Percentiles rank a stretch among this genome's conserved stretches.
phyloP scores from a whole-genome alignment of 2,797 vertebrate genomes.

The Cynopterus sphinx region DNA sequence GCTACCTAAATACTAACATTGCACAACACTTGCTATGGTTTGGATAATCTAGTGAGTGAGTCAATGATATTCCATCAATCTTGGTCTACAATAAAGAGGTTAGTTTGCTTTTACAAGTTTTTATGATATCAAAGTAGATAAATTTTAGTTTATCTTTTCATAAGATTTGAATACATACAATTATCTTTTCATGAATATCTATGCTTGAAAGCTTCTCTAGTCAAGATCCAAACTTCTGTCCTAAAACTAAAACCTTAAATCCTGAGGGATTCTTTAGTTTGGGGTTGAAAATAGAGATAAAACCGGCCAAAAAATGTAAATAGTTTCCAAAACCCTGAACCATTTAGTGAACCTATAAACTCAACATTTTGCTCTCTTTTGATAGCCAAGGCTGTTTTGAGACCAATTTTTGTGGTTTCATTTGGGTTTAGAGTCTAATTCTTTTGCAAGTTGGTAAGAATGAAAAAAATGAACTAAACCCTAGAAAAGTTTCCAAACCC shows the following conservation, averaged over 20 bases:
- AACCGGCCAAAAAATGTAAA: neutral
- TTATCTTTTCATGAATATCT: neutral
- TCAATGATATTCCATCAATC: neutral
- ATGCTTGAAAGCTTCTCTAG: neutral
- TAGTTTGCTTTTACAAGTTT: neutral
- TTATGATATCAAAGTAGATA: neutral
- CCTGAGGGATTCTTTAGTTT: slow-evolving; percentile 11
- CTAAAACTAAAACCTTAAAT: slow-evolving; percentile 25
- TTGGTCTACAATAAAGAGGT: neutral
- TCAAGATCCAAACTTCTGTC: slow-evolving; percentile 28
- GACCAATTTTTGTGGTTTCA: slow-evolving; percentile 62
- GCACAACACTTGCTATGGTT: neutral
- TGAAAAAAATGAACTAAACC: slow-evolving; percentile 50
- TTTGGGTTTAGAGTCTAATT: slow-evolving; percentile 42
- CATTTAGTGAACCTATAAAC: slow-evolving; percentile 41
- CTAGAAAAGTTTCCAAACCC: slow-evolving; percentile 64
- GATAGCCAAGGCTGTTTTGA: slow-evolving; percentile 1
- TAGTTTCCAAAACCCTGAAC: slow-evolving; percentile 38
- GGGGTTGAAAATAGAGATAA: slow-evolving; percentile 31
- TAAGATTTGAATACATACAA: neutral
- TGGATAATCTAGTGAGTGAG: neutral
- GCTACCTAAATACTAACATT: neutral
- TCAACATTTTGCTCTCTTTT: slow-evolving; percentile 50
- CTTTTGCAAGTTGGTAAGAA: slow-evolving; percentile 54
- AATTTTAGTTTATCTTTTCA: neutral